Conservation (phyloP, 2,113 vertebrate genomes). For the Phalacrocorax brasilianus region DNA sequence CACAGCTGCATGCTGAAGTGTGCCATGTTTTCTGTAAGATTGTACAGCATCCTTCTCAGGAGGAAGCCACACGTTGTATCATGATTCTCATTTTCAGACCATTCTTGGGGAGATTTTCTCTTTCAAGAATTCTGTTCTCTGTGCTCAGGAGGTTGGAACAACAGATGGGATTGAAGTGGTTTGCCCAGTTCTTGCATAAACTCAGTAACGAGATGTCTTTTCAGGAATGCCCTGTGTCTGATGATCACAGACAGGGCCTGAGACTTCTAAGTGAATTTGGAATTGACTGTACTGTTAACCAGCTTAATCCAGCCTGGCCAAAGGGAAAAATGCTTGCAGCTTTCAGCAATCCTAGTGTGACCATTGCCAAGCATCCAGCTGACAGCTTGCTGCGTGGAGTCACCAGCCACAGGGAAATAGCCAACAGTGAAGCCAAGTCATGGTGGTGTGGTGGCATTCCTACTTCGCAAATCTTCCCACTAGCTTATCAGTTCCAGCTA, state of each 20-base stretch:
- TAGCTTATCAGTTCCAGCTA: neutral
- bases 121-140: neutral
- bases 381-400: neutral
- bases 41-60: neutral
- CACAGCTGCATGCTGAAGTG: neutral
- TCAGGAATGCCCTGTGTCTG: neutral
- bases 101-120: neutral
- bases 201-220: constrained; percentile 27
- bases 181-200: constrained; percentile 6
- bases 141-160: neutral
- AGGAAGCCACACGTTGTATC: fast-evolving
- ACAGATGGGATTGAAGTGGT: constrained; percentile 1
- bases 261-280: constrained; percentile 8
- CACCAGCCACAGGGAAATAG: neutral
- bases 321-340: neutral
- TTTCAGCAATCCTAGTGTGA: neutral
- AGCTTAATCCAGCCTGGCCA: neutral
- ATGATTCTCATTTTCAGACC: neutral
- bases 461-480: neutral
- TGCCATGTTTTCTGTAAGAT: neutral
- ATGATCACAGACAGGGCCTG: neutral
- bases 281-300: neutral
- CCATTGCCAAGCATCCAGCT: neutral
- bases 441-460: constrained; percentile 2
- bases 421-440: neutral